These are phyloP conservation scores for Sorex araneus DNA, from an alignment of 2,113 vertebrate genomes.

Conservation along the genomic window DNA sequence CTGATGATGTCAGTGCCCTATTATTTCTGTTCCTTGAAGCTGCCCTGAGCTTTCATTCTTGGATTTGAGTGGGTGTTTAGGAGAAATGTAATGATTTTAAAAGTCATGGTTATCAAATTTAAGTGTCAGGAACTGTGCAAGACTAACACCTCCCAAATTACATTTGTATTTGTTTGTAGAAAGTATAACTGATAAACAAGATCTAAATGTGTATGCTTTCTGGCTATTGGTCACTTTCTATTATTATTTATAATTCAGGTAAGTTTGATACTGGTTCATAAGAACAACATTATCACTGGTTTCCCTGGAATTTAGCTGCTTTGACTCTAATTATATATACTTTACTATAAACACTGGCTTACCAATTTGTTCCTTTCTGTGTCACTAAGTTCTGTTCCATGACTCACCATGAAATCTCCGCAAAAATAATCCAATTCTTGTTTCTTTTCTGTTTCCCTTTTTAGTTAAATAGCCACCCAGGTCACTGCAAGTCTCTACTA, in stretches of 20 bases:
- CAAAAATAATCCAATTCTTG: conserved; percentile 42
- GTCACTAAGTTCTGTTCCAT: conserved; percentile 56
- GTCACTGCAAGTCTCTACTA: conserved; percentile 52
- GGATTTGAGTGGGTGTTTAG: neutral
- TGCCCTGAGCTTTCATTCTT: neutral
- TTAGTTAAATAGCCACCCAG: conserved; percentile 67
- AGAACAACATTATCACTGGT: neutral
- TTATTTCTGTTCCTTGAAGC: conserved; percentile 32
- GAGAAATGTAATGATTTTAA: conserved; percentile 6
- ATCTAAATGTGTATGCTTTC: neutral
- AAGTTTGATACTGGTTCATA: conserved; percentile 17
- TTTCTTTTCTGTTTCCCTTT: conserved; percentile 60
- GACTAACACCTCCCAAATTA: neutral
- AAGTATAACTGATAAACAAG: neutral
- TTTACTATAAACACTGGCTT: conserved; percentile 60
- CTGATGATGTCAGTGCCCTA: neutral
- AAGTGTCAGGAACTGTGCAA: neutral
- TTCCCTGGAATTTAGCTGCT: conserved; percentile 24
- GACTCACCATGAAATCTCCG: conserved; percentile 65
- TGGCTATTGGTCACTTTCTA: neutral
- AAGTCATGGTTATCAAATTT: neutral
- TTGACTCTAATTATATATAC: conserved; percentile 36
- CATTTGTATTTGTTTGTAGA: neutral
- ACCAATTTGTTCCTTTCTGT: conserved; percentile 61
- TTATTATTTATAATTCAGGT: conserved; percentile 2